Evolutionary conservation across 1,140 invertebrate species (phyloP).

Genomic region (Drosophila pandora): DNA sequence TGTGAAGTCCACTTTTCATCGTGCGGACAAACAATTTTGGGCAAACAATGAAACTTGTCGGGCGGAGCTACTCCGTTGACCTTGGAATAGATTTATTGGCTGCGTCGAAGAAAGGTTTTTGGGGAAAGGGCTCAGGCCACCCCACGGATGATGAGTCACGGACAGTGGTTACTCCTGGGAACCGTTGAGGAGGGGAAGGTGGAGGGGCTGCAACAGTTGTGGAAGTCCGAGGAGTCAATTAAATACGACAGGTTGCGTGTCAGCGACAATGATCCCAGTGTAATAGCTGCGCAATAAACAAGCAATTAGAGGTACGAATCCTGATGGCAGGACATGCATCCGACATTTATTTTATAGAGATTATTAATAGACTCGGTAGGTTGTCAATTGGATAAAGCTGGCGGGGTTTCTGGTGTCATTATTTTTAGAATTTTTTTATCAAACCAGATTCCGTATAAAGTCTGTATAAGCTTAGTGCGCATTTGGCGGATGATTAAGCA

Average conservation of each 20-base stretch:
- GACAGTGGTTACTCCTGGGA: conserved; percentile 1
- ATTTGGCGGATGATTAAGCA: conserved; percentile 3
- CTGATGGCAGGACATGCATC: conserved; percentile 9
- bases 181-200: background rate
- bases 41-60: conserved; percentile 17
- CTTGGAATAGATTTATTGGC: conserved; percentile 45
- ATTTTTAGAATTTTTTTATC: background rate
- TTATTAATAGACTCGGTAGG: conserved; percentile 24
- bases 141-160: conserved; percentile 24
- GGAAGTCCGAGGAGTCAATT: conserved; percentile 18
- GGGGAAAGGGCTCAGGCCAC: conserved; percentile 24
- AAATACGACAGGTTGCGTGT: conserved; percentile 49
- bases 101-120: background rate
- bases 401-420: background rate
- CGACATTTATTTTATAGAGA: conserved; percentile 6
- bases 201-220: background rate
- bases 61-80: conserved; percentile 29
- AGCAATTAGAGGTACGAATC: conserved; percentile 45
- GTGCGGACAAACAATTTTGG: conserved; percentile 9
- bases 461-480: background rate
- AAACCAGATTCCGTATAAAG: background rate
- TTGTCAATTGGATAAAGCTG: background rate
- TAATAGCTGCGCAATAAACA: conserved; percentile 57
- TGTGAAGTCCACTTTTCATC: conserved; percentile 18
- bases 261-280: conserved; percentile 21